These are phyloP conservation scores for Synergus umbraculus DNA, from an alignment of 2,888 invertebrate species.

Conservation along the genomic window DNA sequence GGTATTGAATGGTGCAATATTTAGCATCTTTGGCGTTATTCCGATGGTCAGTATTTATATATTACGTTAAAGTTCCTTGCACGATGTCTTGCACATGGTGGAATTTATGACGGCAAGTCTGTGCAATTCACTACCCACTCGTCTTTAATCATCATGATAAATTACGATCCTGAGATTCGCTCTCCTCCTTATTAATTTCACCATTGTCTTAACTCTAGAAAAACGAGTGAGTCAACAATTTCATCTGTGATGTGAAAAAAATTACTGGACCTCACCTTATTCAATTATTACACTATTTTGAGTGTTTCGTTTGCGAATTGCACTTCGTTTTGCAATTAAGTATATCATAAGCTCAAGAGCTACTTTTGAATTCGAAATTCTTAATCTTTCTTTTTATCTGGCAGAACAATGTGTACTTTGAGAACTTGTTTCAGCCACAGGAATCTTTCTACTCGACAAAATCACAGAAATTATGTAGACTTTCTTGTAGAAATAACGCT, in stretches of 20 bases:
- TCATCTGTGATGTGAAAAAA: constrained; percentile 11
- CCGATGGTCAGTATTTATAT: background rate
- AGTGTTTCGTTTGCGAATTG: background rate
- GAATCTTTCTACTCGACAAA: constrained; percentile 17
- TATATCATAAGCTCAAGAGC: background rate
- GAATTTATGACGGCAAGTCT: constrained; percentile 27
- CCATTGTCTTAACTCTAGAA: constrained; percentile 6
- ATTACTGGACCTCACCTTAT: background rate
- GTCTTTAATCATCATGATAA: constrained; percentile 31
- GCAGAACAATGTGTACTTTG: background rate
- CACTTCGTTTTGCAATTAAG: background rate
- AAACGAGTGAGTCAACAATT: constrained; percentile 7
- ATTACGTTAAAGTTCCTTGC: constrained; percentile 12
- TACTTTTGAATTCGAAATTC: background rate
- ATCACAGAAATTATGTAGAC: constrained; percentile 6
- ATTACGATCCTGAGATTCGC: constrained; percentile 19
- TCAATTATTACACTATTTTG: background rate
- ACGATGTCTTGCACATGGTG: background rate
- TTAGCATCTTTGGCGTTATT: constrained; percentile 21
- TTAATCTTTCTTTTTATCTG: background rate
- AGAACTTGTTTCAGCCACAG: constrained; percentile 10
- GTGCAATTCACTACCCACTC: constrained; percentile 35
- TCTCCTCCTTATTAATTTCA: background rate
- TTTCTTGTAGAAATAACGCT: background rate
- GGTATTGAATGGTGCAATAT: background rate